Evolutionary conservation across 2,888 invertebrate species (phyloP).

Genomic region (Lathronympha strigana): DNA sequence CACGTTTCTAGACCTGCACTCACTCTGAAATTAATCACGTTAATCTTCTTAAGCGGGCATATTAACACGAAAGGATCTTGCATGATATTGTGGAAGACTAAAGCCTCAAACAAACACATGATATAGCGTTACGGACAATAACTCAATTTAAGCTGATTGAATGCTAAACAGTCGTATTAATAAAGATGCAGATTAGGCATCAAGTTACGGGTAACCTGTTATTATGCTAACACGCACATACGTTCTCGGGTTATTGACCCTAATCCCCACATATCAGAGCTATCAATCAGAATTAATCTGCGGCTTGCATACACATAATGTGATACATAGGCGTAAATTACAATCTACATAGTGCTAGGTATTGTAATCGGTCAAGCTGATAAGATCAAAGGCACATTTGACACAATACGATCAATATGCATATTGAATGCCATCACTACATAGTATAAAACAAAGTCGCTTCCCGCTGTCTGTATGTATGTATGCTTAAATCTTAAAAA

Average conservation of each 20-base stretch:
- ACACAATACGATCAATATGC: conserved; percentile 8
- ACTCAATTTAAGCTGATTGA: conserved; percentile 22
- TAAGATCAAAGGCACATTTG: conserved; percentile 18
- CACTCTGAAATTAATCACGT: conserved; percentile 5
- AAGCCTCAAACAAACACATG: neutral
- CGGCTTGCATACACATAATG: conserved; percentile 49
- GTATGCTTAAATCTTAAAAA: too few relatives aligned
- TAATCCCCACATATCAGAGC: conserved; percentile 50
- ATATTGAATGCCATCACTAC: conserved; percentile 4
- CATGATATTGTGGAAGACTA: neutral
- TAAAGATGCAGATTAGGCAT: conserved; percentile 25
- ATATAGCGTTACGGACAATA: neutral
- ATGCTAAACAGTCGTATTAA: conserved; percentile 27
- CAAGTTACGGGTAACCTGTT: conserved; percentile 28
- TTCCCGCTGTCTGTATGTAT: too few relatives aligned
- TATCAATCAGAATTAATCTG: conserved; percentile 67
- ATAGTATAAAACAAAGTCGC: too few relatives aligned
- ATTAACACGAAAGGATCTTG: neutral
- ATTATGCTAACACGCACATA: conserved; percentile 36
- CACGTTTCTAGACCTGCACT: conserved; percentile 1
- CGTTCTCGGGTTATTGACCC: conserved; percentile 55
- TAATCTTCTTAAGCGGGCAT: neutral
- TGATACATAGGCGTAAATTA: conserved; percentile 34
- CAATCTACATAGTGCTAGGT: conserved; percentile 34
- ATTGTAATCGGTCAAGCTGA: conserved; percentile 32